Evolutionary conservation across 2,113 vertebrate species (phyloP).

Genomic region (Eira barbara): DNA sequence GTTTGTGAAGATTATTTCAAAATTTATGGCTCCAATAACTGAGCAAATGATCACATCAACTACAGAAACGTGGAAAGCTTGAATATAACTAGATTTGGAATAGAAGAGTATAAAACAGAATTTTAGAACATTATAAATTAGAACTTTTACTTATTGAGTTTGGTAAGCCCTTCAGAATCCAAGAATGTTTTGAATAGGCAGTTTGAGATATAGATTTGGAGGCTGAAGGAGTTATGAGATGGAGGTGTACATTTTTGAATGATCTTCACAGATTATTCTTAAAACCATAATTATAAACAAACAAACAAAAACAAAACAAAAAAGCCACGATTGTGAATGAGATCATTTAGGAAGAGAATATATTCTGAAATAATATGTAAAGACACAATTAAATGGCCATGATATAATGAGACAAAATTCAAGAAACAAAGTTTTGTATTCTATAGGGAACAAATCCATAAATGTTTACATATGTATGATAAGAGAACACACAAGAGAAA

Average conservation of each 20-base stretch:
- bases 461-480: not conserved
- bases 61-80: not conserved
- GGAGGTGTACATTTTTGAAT: not conserved
- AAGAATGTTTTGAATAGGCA: not conserved
- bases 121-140: not conserved
- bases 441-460: not conserved
- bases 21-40: not conserved
- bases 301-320: not conserved
- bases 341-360: not conserved
- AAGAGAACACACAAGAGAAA: not conserved
- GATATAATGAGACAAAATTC: not conserved
- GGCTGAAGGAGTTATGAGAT: too few relatives aligned
- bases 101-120: not conserved
- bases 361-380: not conserved
- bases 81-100: not conserved
- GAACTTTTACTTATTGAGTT: not conserved
- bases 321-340: not conserved
- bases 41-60: not conserved
- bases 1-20: not conserved
- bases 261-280: not conserved
- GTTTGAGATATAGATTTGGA: not conserved
- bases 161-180: not conserved
- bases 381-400: not conserved
- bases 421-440: not conserved
- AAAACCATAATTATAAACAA: not conserved